Evolutionary conservation across 2,888 invertebrate genomes (phyloP).

Genomic region (Platycheirus rosarum): DNA sequence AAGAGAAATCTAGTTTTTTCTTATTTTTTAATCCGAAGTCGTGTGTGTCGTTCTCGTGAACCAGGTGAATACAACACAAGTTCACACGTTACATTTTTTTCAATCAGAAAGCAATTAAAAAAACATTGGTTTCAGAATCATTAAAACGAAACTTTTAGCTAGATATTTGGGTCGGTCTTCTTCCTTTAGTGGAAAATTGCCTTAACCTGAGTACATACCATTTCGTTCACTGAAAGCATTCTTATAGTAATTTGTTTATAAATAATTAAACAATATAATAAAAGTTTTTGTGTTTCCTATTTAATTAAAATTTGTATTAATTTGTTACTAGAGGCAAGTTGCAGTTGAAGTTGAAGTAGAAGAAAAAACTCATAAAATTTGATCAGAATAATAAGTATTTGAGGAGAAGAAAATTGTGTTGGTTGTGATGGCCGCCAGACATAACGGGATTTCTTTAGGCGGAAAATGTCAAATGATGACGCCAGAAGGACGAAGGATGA

Average conservation of each 20-base stretch:
- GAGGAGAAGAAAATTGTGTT: not conserved
- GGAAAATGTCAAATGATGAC: slow-evolving; percentile 32
- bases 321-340: not conserved
- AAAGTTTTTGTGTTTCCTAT: slow-evolving; percentile 12
- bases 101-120: slow-evolving; percentile 40
- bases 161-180: slow-evolving; percentile 2
- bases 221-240: not conserved
- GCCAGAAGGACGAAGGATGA: slow-evolving; percentile 27
- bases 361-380: too few species aligned
- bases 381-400: too few species aligned
- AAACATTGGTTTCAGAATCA: slow-evolving; percentile 35
- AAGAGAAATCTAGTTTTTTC: slow-evolving; percentile 4
- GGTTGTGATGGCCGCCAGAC: slow-evolving; percentile 25
- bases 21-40: not conserved
- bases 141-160: slow-evolving; percentile 28
- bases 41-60: not conserved
- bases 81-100: slow-evolving; percentile 32
- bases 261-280: slow-evolving; percentile 29
- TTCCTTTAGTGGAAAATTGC: not conserved
- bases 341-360: too few species aligned
- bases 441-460: slow-evolving; percentile 33
- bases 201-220: too few species aligned
- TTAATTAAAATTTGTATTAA: not conserved
- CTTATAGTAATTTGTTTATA: slow-evolving; percentile 20
- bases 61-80: slow-evolving; percentile 21